Evolutionary conservation across 53 echinoderm and acorn worm genomes (phyloP).

Genomic region (Stichopus horrens): DNA sequence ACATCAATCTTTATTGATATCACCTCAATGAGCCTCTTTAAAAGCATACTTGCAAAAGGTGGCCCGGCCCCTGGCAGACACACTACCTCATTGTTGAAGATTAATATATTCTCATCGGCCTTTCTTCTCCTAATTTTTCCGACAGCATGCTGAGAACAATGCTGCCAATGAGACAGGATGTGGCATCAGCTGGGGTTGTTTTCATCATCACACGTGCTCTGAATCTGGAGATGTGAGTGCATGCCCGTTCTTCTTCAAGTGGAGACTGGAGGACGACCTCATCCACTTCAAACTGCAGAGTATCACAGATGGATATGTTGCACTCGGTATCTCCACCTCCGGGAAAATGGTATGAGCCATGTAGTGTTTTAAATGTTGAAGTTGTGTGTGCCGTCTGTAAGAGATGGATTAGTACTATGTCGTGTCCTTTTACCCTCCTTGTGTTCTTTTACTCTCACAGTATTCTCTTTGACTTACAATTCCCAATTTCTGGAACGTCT

Average conservation of each 20-base stretch:
- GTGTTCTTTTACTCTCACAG: too few species aligned
- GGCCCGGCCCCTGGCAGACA: too few species aligned
- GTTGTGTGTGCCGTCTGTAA: too few species aligned
- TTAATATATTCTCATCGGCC: not conserved
- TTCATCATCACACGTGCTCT: not conserved
- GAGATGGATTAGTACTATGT: too few species aligned
- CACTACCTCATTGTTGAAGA: too few species aligned
- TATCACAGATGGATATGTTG: constrained; percentile 29
- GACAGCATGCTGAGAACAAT: not conserved
- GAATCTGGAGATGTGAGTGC: not conserved
- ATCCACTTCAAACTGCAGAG: not conserved
- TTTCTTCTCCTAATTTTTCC: not conserved
- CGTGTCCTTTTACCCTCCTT: too few species aligned
- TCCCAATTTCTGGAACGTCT: too few species aligned
- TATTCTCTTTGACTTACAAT: too few species aligned
- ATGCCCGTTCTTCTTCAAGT: not conserved
- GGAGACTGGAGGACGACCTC: not conserved
- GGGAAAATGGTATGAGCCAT: constrained; percentile 32
- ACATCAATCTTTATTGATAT: too few species aligned
- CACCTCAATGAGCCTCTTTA: too few species aligned
- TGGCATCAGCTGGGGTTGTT: not conserved
- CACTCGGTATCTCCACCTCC: constrained; percentile 27
- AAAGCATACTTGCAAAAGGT: too few species aligned
- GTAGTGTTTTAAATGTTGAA: too few species aligned
- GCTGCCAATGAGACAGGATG: not conserved